A percentile compares a stretch with the other conserved stretches of the same genome.
These are phyloP conservation scores for Microtus ochrogaster DNA, from an alignment of 2,113 vertebrate genomes.

Conservation along the genomic window DNA sequence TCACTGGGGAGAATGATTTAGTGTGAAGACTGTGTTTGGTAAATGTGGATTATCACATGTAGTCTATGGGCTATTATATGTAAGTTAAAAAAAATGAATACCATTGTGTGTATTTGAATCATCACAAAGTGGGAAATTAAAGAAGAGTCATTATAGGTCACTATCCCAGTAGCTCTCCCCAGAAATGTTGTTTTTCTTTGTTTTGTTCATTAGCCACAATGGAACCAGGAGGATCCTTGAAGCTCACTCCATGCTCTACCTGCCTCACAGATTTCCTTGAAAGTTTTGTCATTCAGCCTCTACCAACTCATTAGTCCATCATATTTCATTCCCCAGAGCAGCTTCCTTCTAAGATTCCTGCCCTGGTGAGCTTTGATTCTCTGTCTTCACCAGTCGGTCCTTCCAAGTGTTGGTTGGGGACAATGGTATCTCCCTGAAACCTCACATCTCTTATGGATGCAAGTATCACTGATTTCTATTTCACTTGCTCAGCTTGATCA, in stretches of 20 bases:
- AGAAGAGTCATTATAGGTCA: background rate
- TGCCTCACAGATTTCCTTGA: background rate
- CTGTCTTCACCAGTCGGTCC: accelerated
- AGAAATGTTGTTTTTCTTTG: background rate
- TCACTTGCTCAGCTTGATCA: background rate
- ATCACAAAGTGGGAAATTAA: background rate
- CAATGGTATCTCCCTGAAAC: background rate
- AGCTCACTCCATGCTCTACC: too few species aligned
- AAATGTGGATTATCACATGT: background rate
- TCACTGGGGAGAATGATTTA: background rate
- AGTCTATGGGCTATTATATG: too few species aligned
- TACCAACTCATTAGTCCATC: background rate
- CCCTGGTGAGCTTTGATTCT: background rate
- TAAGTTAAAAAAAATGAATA: background rate
- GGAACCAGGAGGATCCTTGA: background rate
- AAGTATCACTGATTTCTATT: background rate
- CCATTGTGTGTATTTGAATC: background rate
- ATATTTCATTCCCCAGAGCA: too few species aligned
- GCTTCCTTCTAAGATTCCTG: background rate
- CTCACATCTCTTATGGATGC: background rate
- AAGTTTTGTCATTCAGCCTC: background rate
- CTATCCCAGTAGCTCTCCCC: background rate
- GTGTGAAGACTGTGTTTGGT: background rate
- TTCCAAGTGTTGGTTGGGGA: background rate
- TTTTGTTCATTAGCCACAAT: background rate